A percentile compares a stretch with the other conserved stretches of the same genome.
Conservation (phyloP, 2,888 invertebrate genomes). For the Pherbina coryleti region DNA sequence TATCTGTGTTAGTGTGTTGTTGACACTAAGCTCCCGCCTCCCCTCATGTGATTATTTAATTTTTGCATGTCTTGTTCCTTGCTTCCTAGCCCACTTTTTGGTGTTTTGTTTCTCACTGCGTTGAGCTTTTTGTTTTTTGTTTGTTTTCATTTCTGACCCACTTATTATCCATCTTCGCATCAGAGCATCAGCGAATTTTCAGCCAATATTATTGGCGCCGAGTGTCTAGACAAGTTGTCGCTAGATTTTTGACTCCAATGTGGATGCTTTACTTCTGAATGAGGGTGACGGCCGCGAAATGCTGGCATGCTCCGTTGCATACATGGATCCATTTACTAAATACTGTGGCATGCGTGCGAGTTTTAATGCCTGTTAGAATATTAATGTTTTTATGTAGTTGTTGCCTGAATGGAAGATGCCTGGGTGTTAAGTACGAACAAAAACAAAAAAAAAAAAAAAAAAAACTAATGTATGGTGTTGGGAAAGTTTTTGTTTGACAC, state of each 20-base stretch:
- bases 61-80: constrained; percentile 12
- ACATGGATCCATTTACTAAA: background rate
- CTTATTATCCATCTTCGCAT: background rate
- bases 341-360: background rate
- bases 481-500: background rate
- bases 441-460: too few relatives aligned
- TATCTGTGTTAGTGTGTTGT: background rate
- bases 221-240: constrained; percentile 58
- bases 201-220: constrained; percentile 52
- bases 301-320: constrained; percentile 32
- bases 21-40: background rate
- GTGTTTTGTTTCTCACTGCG: background rate
- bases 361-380: background rate
- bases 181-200: background rate
- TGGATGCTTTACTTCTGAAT: background rate
- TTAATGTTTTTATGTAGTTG: background rate
- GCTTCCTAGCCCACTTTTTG: background rate
- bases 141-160: background rate
- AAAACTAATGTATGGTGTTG: background rate
- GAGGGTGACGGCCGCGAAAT: background rate
- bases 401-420: background rate
- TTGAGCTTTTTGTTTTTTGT: background rate
- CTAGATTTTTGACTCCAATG: constrained; percentile 43
- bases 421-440: background rate
- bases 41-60: background rate